Evolutionary conservation across 2,113 vertebrate genomes (phyloP).

Genomic region (Nipponia nippon): DNA sequence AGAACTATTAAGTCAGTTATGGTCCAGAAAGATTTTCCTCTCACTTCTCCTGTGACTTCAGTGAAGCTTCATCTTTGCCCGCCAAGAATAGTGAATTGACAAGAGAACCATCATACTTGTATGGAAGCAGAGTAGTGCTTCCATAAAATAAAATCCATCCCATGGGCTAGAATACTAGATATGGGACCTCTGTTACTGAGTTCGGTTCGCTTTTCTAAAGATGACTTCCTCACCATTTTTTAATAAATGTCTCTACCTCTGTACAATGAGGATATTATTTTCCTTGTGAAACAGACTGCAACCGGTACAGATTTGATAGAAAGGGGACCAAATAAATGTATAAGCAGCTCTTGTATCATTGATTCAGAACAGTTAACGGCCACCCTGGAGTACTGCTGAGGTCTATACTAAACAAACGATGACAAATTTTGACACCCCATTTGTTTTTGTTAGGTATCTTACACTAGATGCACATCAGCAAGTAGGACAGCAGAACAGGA

Average conservation of each 20-base stretch:
- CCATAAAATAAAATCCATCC: not conserved
- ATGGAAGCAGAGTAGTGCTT: not conserved
- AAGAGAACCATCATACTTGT: not conserved
- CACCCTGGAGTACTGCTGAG: not conserved
- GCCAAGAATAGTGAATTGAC: not conserved
- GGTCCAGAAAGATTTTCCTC: not conserved
- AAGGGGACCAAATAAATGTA: not conserved
- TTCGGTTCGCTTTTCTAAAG: not conserved
- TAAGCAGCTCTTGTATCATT: not conserved
- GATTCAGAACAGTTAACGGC: accelerated
- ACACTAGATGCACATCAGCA: not conserved
- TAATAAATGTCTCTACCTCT: not conserved
- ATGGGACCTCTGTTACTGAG: not conserved
- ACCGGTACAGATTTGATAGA: not conserved
- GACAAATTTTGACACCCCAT: not conserved
- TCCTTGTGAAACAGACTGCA: not conserved
- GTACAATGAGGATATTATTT: not conserved
- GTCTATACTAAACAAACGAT: not conserved
- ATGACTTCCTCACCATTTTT: not conserved
- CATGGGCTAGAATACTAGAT: not conserved
- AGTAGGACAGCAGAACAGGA: not conserved
- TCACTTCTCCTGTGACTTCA: not conserved
- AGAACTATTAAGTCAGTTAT: not conserved
- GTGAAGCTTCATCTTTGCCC: not conserved
- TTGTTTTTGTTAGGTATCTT: not conserved